phyloP scores from a whole-genome alignment of 2,113 vertebrate genomes.

The Semnornis frantzii region DNA sequence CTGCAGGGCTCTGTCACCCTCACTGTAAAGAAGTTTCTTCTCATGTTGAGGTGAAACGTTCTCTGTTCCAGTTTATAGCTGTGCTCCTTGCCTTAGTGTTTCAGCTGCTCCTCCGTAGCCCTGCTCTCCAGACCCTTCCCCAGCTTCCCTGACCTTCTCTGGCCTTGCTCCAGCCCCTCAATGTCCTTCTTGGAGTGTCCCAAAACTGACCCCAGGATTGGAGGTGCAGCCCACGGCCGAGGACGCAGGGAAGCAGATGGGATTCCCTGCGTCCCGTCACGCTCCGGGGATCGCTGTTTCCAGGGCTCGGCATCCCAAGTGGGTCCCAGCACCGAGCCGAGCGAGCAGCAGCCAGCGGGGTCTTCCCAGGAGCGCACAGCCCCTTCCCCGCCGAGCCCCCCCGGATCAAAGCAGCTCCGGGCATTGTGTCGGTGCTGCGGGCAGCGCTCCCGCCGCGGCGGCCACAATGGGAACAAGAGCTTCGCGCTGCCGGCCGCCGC shows the following conservation, averaged over 20 bases:
- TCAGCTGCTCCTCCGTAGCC: no score
- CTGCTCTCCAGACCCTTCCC: no score
- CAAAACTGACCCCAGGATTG: no score
- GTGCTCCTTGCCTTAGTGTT: no score
- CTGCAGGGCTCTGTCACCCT: no score
- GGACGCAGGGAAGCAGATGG: not conserved
- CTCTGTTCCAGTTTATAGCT: no score
- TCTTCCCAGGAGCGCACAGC: not conserved
- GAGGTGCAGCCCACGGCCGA: not conserved
- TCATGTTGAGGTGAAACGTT: no score
- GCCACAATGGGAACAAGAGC: conserved; percentile 64
- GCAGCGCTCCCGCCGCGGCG: not conserved
- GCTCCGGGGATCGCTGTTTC: not conserved
- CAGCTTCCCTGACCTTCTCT: no score
- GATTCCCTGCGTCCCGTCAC: not conserved
- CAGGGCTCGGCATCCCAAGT: not conserved
- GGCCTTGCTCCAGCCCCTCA: no score
- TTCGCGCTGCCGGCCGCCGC: conserved; percentile 42
- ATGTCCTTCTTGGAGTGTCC: no score
- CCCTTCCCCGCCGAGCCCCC: not conserved
- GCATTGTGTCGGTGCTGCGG: conserved; percentile 10
- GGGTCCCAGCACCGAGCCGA: accelerated
- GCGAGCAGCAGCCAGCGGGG: not conserved
- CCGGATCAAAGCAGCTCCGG: conserved; percentile 3
- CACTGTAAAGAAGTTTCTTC: no score